Base-by-base conservation (phyloP, 2,888 invertebrate species). In the Ectobius pallidus region DNA sequence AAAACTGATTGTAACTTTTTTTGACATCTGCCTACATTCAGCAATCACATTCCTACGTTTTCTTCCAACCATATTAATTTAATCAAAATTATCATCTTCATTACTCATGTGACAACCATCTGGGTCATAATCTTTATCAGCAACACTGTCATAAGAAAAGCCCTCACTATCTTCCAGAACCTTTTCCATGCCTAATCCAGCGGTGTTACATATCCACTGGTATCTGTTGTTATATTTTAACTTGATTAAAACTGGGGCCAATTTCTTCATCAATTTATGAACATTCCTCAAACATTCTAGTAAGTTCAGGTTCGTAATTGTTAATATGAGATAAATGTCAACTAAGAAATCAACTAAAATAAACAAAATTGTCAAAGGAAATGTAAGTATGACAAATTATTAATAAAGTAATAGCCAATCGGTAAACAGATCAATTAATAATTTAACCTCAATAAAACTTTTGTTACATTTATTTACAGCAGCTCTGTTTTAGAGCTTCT, bases 111-210 rank as follows among this genome's bases (percentile, higher is more conserved):
- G 39, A 39, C 14, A 6, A 39, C 7, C 39, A 39, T 39, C 30
- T n/a, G 25, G 62, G 32, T 16, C n/a, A 62, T 30, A 62, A 62
- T 32, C 62, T 62, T 62, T 27, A 62, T 62, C 32, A 18, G 34
- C 16, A 62, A n/a, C 30, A n/a, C 62, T 62, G 62, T 62, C 32
- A 25, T 62, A 25, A 18, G n/a, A 62, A 14, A 27, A 34, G 25
- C 34, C 62, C 30, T 62, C 32, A 62, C 62, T 62, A 18, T 62
- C 62, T n/a, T 32, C 30, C 1, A 16, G 30, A 25, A 32, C 16
- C 3, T 62, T 4, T 62, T 62, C 30, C 62, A 30, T 9, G 34
- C 62, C 30, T n/a, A n/a, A 14, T 27, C 30, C 9, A 62, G 30
- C 4, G 34, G n/a, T 62, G 25, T 27, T 18, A 7, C 30, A 30